These are phyloP conservation scores for Cataglyphis livida DNA, from an alignment of 2,888 invertebrate species.

Conservation along the genomic window DNA sequence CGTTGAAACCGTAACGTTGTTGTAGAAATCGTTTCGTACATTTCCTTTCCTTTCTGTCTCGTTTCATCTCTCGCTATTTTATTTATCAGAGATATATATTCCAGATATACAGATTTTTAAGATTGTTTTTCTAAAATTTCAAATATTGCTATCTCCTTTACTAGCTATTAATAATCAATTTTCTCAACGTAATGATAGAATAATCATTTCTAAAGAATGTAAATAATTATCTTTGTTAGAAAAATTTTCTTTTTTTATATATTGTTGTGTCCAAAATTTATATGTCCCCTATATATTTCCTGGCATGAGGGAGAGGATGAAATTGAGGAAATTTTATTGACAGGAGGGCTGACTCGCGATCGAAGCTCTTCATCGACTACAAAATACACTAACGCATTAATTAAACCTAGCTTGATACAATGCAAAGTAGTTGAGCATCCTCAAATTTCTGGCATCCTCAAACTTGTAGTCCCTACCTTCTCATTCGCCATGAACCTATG, in stretches of 20 bases:
- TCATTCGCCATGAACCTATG: neutral
- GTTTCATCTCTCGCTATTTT: neutral
- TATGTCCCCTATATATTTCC: neutral
- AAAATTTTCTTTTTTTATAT: neutral
- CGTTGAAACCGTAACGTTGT: slow-evolving; percentile 1
- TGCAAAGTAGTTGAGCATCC: slow-evolving; percentile 16
- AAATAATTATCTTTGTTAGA: neutral
- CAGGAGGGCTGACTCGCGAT: neutral
- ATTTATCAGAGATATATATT: slow-evolving; percentile 28
- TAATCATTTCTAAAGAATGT: neutral
- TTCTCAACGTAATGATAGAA: neutral
- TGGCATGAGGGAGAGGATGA: neutral
- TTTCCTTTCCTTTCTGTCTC: neutral
- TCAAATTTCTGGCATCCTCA: slow-evolving; percentile 57
- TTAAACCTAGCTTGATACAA: slow-evolving; percentile 51
- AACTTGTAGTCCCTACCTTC: slow-evolving; percentile 26
- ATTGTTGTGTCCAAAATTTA: neutral
- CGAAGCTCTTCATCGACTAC: slow-evolving; percentile 1
- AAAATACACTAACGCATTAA: slow-evolving; percentile 59
- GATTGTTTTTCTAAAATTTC: neutral
- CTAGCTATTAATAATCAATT: neutral
- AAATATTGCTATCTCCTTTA: neutral
- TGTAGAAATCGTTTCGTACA: slow-evolving; percentile 28
- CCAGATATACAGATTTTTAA: slow-evolving; percentile 12
- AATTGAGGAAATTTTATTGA: neutral